phyloP scores from a whole-genome alignment of 2,888 invertebrate genomes.

The Chalcosyrphus nemorum region DNA sequence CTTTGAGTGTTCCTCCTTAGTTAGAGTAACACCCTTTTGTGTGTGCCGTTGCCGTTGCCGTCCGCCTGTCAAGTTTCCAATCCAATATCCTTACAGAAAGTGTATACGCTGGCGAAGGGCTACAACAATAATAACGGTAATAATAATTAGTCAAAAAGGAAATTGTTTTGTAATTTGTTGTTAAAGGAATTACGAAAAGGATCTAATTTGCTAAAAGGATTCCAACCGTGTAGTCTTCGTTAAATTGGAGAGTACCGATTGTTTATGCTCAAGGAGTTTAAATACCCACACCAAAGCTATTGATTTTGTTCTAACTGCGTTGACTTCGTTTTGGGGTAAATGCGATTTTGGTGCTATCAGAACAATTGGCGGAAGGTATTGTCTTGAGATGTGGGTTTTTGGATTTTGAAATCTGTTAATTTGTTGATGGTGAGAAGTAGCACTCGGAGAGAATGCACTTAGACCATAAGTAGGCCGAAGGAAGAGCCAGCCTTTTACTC shows the following conservation, averaged over 20 bases:
- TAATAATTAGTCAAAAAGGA: slow-evolving; percentile 63
- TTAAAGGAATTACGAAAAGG: slow-evolving; percentile 58
- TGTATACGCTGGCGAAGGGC: slow-evolving; percentile 5
- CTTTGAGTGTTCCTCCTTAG: slow-evolving; percentile 30
- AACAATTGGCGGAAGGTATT: too few relatives aligned
- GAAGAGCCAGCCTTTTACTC: too few relatives aligned
- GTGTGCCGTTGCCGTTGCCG: too few relatives aligned
- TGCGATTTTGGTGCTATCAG: too few relatives aligned
- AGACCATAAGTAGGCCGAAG: too few relatives aligned
- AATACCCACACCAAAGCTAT: background rate
- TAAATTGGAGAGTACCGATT: slow-evolving; percentile 6
- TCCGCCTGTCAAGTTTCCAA: background rate
- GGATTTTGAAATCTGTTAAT: too few relatives aligned
- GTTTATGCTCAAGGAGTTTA: background rate
- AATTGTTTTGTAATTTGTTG: slow-evolving; percentile 69
- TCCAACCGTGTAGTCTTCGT: slow-evolving; percentile 9
- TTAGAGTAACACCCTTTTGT: background rate
- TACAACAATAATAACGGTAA: slow-evolving; percentile 54
- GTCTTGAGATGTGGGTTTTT: too few relatives aligned
- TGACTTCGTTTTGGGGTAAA: background rate
- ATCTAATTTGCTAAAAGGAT: slow-evolving; percentile 68
- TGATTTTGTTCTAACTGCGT: slow-evolving; percentile 36
- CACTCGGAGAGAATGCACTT: too few relatives aligned
- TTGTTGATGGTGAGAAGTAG: too few relatives aligned
- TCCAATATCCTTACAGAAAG: slow-evolving; percentile 22